These are phyloP conservation scores for Shinisaurus crocodilurus DNA, from an alignment of 2,113 vertebrate species.

Conservation along the genomic window DNA sequence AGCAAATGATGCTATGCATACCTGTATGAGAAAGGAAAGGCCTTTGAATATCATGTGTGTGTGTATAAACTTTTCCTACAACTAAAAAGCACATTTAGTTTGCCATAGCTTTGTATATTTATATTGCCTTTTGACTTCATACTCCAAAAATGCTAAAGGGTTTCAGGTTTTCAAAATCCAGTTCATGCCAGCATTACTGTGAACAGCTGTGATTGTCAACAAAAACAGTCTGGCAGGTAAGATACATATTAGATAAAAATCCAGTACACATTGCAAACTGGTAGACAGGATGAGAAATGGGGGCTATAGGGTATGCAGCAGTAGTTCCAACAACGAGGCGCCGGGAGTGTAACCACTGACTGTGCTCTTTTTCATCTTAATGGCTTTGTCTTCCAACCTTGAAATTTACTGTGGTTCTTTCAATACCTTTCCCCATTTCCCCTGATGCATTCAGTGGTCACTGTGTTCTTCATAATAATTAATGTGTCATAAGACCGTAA, in stretches of 20 bases:
- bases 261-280: not conserved
- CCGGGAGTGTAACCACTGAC: not conserved
- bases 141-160: not conserved
- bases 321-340: not conserved
- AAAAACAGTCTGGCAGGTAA: not conserved
- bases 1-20: too few relatives aligned
- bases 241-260: not conserved
- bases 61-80: not conserved
- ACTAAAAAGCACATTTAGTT: not conserved
- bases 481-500: slow-evolving; percentile 3
- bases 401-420: slow-evolving; percentile 26
- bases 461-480: not conserved
- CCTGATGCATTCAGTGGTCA: slow-evolving; percentile 1
- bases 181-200: not conserved
- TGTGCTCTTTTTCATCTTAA: not conserved
- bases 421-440: not conserved
- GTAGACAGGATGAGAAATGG: not conserved
- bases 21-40: too few relatives aligned
- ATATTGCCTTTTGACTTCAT: not conserved
- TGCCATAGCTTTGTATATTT: not conserved
- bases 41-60: too few relatives aligned
- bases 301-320: too few relatives aligned
- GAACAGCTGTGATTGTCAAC: not conserved
- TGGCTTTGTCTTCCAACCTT: not conserved
- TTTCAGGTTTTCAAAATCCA: not conserved